A percentile compares a stretch with the other conserved stretches of the same genome.
Conservation (phyloP, 2,113 vertebrate species). For the Emydura subglobosa region DNA sequence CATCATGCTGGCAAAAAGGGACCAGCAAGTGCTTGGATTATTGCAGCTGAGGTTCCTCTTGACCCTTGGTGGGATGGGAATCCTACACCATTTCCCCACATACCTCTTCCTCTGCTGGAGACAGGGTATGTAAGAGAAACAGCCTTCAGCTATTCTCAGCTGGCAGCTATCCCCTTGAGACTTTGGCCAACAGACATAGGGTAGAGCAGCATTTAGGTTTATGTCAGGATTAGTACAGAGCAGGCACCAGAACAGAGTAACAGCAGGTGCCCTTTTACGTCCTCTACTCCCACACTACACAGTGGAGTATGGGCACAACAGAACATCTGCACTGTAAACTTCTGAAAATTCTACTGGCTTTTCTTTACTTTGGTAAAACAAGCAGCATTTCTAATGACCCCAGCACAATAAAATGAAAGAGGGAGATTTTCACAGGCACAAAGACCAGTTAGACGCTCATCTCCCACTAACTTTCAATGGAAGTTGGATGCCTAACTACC, state of each 20-base stretch:
- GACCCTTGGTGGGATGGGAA: not conserved
- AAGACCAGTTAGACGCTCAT: not conserved
- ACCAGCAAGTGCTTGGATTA: not conserved
- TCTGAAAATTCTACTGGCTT: not conserved
- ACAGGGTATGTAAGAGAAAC: not conserved
- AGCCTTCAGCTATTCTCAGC: not conserved
- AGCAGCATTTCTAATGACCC: not conserved
- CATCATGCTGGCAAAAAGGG: not conserved
- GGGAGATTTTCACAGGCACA: not conserved
- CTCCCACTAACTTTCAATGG: not conserved
- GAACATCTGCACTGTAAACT: not conserved
- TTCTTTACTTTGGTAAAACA: not conserved
- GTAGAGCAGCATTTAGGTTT: conserved; percentile 1
- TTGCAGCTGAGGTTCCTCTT: not conserved
- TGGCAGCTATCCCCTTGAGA: not conserved
- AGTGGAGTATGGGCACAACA: not conserved
- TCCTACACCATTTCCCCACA: not conserved
- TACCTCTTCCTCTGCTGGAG: too few relatives aligned
- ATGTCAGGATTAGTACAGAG: not conserved
- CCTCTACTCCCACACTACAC: rapidly evolving
- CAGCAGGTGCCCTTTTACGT: not conserved
- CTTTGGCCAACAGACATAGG: not conserved
- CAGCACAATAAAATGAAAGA: not conserved
- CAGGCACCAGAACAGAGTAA: not conserved
- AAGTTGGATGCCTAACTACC: not conserved